Evolutionary conservation across 2,797 vertebrate genomes (phyloP).

Genomic region (Yasuhikotakia modesta): DNA sequence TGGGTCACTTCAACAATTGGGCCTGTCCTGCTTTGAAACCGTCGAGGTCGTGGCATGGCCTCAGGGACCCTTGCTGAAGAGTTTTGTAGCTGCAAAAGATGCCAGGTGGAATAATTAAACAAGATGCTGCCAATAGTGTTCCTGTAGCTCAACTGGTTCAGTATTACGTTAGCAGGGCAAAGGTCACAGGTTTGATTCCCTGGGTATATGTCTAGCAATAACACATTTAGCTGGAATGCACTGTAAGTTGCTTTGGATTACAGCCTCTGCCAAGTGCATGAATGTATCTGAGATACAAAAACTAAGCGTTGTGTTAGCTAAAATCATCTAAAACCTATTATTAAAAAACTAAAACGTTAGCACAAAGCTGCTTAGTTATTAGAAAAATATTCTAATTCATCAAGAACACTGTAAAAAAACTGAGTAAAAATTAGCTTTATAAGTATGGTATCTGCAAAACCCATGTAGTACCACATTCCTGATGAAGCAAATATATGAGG

Average conservation of each 20-base stretch:
- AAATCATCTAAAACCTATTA: neutral
- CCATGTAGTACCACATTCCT: neutral
- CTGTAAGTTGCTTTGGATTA: no score
- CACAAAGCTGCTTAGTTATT: neutral
- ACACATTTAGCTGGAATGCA: no score
- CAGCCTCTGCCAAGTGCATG: neutral
- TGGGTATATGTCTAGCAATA: no score
- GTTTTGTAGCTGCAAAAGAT: constrained; percentile 5
- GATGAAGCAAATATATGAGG: neutral
- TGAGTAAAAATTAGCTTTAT: no score
- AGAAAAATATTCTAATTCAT: neutral
- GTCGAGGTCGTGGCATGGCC: constrained; percentile 35
- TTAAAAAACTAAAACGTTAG: neutral
- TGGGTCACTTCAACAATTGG: constrained; percentile 12
- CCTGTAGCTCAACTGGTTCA: no score
- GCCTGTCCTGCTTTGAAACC: constrained; percentile 15
- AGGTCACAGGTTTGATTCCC: no score
- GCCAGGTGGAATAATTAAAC: constrained; percentile 6
- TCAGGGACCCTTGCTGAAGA: constrained; percentile 31
- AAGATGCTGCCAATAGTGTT: no score
- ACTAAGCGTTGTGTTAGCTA: neutral
- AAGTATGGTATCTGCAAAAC: neutral
- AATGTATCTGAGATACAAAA: constrained; percentile 12
- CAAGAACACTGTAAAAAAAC: no score
- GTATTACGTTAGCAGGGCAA: no score